Percentiles rank a stretch among this genome's conserved stretches.
Conservation (phyloP, 2,113 vertebrate species). For the Dunckerocampus dactyliophorus region DNA sequence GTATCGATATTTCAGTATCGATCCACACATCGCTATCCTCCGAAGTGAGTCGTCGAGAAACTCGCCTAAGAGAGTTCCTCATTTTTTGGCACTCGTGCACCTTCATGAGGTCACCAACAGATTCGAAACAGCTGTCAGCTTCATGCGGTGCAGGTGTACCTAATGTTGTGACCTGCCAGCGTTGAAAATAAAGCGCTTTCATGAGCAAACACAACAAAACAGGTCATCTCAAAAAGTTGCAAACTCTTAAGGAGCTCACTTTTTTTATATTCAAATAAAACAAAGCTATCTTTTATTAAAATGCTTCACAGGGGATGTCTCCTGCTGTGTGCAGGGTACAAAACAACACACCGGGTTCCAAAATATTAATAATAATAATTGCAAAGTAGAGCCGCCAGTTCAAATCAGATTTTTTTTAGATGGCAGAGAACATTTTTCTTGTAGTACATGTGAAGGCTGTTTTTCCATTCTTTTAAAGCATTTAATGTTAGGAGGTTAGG, state of each 20-base stretch:
- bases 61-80: not conserved
- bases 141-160: constrained; percentile 2
- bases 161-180: not conserved
- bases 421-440: not conserved
- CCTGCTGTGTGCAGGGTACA: not conserved
- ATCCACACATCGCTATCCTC: too few relatives aligned
- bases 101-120: too few relatives aligned
- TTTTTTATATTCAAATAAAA: not conserved
- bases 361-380: too few relatives aligned
- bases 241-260: not conserved
- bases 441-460: not conserved
- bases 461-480: not conserved
- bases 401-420: not conserved
- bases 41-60: not conserved
- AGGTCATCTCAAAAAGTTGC: not conserved
- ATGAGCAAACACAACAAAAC: too few relatives aligned
- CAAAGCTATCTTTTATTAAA: not conserved
- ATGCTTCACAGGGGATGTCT: not conserved
- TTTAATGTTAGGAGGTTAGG: not conserved
- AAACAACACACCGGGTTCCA: too few relatives aligned
- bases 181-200: not conserved
- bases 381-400: too few relatives aligned
- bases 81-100: not conserved
- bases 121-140: too few relatives aligned
- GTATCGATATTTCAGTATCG: too few relatives aligned